Evolutionary conservation across 2,888 invertebrate species (phyloP).

Genomic region (Trisateles emortualis): DNA sequence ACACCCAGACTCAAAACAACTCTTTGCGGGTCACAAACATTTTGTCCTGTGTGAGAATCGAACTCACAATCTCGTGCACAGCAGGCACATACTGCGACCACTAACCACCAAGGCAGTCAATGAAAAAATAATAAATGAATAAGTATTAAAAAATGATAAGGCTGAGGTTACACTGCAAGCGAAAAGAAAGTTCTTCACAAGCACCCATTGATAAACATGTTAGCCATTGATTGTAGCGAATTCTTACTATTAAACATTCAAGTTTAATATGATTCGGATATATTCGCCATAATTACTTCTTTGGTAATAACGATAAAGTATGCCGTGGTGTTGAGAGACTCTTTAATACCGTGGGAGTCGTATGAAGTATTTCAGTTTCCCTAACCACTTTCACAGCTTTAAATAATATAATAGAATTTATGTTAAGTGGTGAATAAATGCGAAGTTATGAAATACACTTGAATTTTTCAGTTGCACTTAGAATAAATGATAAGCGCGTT

Average conservation of each 20-base stretch:
- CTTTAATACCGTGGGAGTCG: not conserved
- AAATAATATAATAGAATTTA: not conserved
- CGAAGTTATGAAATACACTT: not conserved
- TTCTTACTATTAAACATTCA: conserved; percentile 33
- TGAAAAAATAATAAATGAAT: conserved; percentile 39
- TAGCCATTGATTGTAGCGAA: conserved; percentile 60
- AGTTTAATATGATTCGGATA: conserved; percentile 30
- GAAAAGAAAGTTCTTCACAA: conserved; percentile 72
- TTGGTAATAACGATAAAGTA: not conserved
- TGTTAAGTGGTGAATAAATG: not conserved
- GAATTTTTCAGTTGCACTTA: not conserved
- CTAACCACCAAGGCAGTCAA: no score
- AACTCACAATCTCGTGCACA: no score
- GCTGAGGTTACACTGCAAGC: conserved; percentile 18
- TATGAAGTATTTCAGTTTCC: not conserved
- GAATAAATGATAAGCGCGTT: no score
- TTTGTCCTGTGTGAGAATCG: no score
- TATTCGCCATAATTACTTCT: conserved; percentile 1
- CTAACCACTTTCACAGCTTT: not conserved
- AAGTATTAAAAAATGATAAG: conserved; percentile 39
- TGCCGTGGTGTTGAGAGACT: not conserved
- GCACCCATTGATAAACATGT: conserved; percentile 58
- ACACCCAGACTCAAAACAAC: no score
- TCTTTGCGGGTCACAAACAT: no score
- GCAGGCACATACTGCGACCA: no score